These are phyloP conservation scores for Trichopria drosophilae DNA, from an alignment of 2,888 invertebrate species.

Conservation along the genomic window DNA sequence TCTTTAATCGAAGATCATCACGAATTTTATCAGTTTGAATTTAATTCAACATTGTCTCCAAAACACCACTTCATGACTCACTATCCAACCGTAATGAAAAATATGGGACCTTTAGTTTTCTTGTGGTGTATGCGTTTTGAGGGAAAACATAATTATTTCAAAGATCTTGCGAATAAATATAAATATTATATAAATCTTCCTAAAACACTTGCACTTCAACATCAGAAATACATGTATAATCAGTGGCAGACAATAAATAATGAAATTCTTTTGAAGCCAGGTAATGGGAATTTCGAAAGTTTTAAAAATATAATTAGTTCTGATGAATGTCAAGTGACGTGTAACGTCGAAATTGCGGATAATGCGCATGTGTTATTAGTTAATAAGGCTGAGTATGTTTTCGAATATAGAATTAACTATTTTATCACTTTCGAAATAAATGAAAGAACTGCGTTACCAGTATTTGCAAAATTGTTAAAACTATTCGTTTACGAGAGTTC, in stretches of 20 bases:
- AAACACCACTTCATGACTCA: conserved; percentile 19
- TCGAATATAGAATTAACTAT: neutral
- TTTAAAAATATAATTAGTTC: too few species aligned
- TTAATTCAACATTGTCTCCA: conserved; percentile 6
- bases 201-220: too few species aligned
- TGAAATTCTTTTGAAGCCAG: too few species aligned
- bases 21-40: too few species aligned
- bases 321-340: too few species aligned
- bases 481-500: neutral
- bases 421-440: neutral
- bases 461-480: neutral
- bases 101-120: conserved; percentile 9
- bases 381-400: neutral
- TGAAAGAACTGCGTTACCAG: neutral
- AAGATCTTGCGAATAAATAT: too few species aligned
- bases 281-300: too few species aligned
- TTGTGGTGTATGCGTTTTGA: conserved; percentile 4
- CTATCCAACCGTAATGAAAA: conserved; percentile 10
- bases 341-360: too few species aligned
- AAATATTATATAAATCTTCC: too few species aligned
- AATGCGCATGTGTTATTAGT: too few species aligned
- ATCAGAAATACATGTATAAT: too few species aligned
- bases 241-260: too few species aligned
- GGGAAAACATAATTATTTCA: conserved; percentile 9
- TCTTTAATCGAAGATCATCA: conserved; percentile 17